phyloP scores from a whole-genome alignment of 1,140 invertebrate genomes.

The Polyergus mexicanus region DNA sequence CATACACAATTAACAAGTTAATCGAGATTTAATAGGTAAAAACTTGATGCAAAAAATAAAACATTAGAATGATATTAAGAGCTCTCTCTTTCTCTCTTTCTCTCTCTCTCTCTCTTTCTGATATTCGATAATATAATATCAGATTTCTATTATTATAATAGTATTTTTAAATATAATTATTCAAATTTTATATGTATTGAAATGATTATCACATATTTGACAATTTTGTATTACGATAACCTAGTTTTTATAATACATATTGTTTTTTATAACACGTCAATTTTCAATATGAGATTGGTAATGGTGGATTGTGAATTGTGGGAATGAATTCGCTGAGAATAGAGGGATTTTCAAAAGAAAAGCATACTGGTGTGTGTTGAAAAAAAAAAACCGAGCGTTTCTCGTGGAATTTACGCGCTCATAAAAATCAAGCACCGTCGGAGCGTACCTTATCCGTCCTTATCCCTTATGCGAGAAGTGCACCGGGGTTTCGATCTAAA shows the following conservation, averaged over 20 bases:
- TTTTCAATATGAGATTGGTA: background rate
- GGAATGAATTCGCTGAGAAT: conserved; percentile 13
- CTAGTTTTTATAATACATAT: no score
- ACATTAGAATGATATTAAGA: background rate
- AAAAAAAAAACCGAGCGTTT: conserved; percentile 63
- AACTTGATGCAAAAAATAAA: background rate
- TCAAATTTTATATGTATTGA: background rate
- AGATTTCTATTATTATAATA: background rate
- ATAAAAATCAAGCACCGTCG: conserved; percentile 87
- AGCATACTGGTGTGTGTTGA: conserved; percentile 10
- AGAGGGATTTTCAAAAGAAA: conserved; percentile 14
- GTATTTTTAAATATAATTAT: conserved; percentile 1
- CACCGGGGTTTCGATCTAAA: conserved; percentile 38
- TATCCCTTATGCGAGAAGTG: conserved; percentile 62
- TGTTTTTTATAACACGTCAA: background rate
- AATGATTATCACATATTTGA: background rate
- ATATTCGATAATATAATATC: background rate
- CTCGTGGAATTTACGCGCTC: conserved; percentile 85
- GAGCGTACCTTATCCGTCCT: conserved; percentile 80
- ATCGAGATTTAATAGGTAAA: background rate
- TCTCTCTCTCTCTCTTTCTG: no score
- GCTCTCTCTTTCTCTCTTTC: no score
- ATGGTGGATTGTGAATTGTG: background rate
- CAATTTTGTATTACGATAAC: conserved; percentile 2
- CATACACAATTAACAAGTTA: background rate